A percentile compares a stretch with the other conserved stretches of the same genome.
Conservation (phyloP, 2,113 vertebrate genomes). For the Phrynosoma platyrhinos region DNA sequence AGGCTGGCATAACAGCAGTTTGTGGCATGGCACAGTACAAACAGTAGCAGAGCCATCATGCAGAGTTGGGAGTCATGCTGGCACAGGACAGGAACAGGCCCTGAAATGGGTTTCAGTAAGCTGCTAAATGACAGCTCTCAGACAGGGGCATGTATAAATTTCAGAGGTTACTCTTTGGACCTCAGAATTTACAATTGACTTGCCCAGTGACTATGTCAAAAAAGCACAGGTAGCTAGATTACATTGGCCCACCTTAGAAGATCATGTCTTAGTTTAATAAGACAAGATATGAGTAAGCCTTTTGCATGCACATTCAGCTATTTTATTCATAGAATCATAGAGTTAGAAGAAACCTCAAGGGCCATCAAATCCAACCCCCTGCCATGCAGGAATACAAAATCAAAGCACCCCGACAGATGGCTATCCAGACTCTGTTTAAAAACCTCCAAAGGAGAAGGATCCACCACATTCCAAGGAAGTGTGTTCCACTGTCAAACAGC, state of each 20-base stretch:
- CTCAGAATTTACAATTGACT: neutral
- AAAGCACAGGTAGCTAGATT: neutral
- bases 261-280: neutral
- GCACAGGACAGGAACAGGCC: slow-evolving; percentile 17
- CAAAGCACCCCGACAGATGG: too few relatives aligned
- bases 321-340: neutral
- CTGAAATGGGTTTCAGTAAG: neutral
- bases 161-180: neutral
- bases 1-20: slow-evolving; percentile 49
- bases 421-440: too few relatives aligned
- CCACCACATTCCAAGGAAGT: too few relatives aligned
- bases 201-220: neutral
- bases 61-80: neutral
- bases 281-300: neutral
- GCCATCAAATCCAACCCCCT: too few relatives aligned
- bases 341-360: too few relatives aligned
- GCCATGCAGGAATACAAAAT: too few relatives aligned
- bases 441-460: too few relatives aligned
- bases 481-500: too few relatives aligned
- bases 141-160: neutral
- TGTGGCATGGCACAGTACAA: slow-evolving; percentile 32
- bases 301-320: neutral
- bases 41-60: slow-evolving; percentile 32
- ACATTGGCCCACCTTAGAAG: neutral
- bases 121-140: slow-evolving; percentile 9